Evolutionary conservation across 1,140 invertebrate species (phyloP), one percentile per base, ranked within the genome.

Genomic region (Drosophila nigromelanica): DNA sequence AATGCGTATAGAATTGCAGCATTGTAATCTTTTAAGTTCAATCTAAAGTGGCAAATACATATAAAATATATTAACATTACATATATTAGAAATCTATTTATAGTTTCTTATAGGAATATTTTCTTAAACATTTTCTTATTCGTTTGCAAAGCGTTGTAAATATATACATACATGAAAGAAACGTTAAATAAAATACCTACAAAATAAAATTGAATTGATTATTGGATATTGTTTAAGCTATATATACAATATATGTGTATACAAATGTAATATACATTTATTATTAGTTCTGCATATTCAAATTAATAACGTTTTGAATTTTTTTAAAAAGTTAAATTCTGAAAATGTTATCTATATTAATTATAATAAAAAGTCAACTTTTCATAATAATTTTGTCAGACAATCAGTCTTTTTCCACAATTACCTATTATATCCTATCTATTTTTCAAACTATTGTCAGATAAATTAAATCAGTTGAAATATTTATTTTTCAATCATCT

Each of bases 71-170:
- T 30, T 56, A 48, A 7, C 15, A 47, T 62, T 56, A 48, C 45
- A 51, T 52, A 39, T 51, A 61, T 52, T 45, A n/a, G 52, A 39
- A 52, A 43, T 24, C 30, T 71, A 71, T 64, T 58, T 51, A 51
- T 72, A 72, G 21, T 27, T 58, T 21, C 21, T 42, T 10, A 14
- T 5, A 35, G 8, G 33, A 11, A 43, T 64, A 37, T 35, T 52
- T 67, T 24, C 8, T 21, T 48, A 35, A 45, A 48, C 40, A 63
- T 18, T 58, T 60, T 59, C 11, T 30, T 21, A 21, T 40, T 40
- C 59, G 66, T 69, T 59, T 71, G 43, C 51, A 64, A 74, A 63
- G 72, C 72, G 66, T 63, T 75, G 73, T 75, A 75, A 71, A 71
- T 75, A 75, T 5, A n/a, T n/a, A 39, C 12, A 12, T 52, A 30